Percentiles rank a stretch among this genome's conserved stretches.
phyloP scores from a whole-genome alignment of 2,113 vertebrate species.

The Cardinalis cardinalis region DNA sequence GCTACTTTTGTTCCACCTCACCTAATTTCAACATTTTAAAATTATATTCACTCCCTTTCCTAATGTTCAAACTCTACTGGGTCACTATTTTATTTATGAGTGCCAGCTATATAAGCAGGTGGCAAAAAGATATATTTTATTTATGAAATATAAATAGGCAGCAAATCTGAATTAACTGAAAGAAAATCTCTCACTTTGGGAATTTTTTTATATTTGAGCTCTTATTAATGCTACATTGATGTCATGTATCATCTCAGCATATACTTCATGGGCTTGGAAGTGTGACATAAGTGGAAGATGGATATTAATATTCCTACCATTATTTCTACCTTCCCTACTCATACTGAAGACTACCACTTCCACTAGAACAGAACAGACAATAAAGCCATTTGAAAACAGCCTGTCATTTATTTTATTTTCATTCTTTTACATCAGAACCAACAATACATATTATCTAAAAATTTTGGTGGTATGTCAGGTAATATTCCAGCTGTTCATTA shows the following conservation, averaged over 20 bases:
- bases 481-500: background rate
- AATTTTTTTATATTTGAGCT: background rate
- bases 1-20: background rate
- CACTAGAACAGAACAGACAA: background rate
- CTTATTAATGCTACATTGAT: background rate
- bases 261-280: background rate
- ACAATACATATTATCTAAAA: background rate
- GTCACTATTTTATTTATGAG: conserved; percentile 2
- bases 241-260: background rate
- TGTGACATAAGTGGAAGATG: background rate
- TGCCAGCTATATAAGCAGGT: background rate
- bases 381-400: background rate
- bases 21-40: background rate
- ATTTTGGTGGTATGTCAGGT: background rate
- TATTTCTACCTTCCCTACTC: background rate
- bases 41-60: background rate
- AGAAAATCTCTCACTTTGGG: background rate
- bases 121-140: conserved; percentile 7
- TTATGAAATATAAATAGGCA: conserved; percentile 33
- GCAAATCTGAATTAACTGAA: background rate
- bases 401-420: background rate
- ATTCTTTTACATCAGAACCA: background rate
- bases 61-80: background rate
- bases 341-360: background rate
- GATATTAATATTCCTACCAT: conserved; percentile 5